Base-by-base conservation (phyloP, 2,888 invertebrate species). In the Melanophora roralis region DNA sequence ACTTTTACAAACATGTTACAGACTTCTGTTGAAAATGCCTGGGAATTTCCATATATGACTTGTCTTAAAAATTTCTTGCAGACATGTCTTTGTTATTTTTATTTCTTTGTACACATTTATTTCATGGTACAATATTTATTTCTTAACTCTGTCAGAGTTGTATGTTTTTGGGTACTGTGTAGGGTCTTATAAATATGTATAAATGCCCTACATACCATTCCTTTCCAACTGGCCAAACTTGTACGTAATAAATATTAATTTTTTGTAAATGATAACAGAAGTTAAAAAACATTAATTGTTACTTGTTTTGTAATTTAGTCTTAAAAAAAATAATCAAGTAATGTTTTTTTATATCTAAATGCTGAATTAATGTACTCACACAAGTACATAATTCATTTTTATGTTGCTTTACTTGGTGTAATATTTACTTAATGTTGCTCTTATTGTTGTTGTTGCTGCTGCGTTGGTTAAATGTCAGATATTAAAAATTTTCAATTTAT, bases 271-370 rank as follows among this genome's bases (percentile, higher is more conserved):
- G 69, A 69, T 69, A 69, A 57, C 40, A 64, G 64, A 69, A 74
- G 67, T 67, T 76, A 49, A 16, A n/a, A 43, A 76, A 57, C 75
- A 75, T 62, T 75, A 69, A 76, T 69, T 76, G 69, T 57, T 75
- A 55, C 55, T 76, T 76, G 76, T 32, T 59, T 45, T 69, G 40
- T 69, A 64, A 69, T 76, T 69, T 51, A 45, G 36, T 55, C 55
- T 53, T 32, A 38, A 68, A 34, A 0, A 64, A 64, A 60, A 67
- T 67, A 45, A 67, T 74, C 43, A 60, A 60, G 51, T 53, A 47
- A 12, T 55, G 21, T 62, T n/a, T 34, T 11, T 53, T 16, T 51
- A 36, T 16, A 3, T 23, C 9, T 38, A 8, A n/a, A 12, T 38
- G 21, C 21, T 38, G 16, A 43, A 23, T 43, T 60, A 43, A n/a